phyloP scores from a whole-genome alignment of 1,140 invertebrate species.

The Heterodera carotae region DNA sequence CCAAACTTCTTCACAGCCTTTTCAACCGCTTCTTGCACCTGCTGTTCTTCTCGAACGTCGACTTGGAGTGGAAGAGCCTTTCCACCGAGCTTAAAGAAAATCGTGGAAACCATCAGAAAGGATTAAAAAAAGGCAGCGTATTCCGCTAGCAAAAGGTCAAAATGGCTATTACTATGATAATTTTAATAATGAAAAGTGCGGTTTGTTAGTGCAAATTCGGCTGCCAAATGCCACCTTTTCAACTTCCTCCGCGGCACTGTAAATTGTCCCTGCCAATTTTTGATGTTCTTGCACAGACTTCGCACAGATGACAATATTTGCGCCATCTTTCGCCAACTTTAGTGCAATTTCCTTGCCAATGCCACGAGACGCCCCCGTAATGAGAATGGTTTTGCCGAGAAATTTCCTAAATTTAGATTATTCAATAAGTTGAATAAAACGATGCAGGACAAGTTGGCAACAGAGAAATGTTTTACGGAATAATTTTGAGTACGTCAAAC shows the following conservation, averaged over 20 bases:
- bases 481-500: too few species aligned
- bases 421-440: too few species aligned
- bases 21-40: slow-evolving; percentile 82
- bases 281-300: slow-evolving; percentile 74
- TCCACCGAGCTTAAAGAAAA: slow-evolving; percentile 77
- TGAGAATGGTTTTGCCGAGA: slow-evolving; percentile 86
- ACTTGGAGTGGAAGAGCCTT: slow-evolving; percentile 87
- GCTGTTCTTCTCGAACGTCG: slow-evolving; percentile 84
- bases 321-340: slow-evolving; percentile 81
- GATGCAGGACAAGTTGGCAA: too few species aligned
- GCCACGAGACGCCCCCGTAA: slow-evolving; percentile 92
- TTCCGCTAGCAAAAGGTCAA: too few species aligned
- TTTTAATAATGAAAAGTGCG: not conserved
- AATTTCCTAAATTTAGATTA: slow-evolving; percentile 72
- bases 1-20: slow-evolving; percentile 87
- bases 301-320: slow-evolving; percentile 63
- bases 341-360: slow-evolving; percentile 92
- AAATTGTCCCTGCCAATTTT: slow-evolving; percentile 96
- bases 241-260: slow-evolving; percentile 92
- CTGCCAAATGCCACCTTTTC: slow-evolving; percentile 62
- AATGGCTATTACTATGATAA: too few species aligned
- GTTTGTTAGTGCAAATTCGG: not conserved
- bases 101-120: not conserved
- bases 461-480: not conserved
- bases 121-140: not conserved